Evolutionary conservation across 2,113 vertebrate genomes (phyloP), one percentile per base, ranked within the genome.

Genomic region (Forbesichthys agassizii): DNA sequence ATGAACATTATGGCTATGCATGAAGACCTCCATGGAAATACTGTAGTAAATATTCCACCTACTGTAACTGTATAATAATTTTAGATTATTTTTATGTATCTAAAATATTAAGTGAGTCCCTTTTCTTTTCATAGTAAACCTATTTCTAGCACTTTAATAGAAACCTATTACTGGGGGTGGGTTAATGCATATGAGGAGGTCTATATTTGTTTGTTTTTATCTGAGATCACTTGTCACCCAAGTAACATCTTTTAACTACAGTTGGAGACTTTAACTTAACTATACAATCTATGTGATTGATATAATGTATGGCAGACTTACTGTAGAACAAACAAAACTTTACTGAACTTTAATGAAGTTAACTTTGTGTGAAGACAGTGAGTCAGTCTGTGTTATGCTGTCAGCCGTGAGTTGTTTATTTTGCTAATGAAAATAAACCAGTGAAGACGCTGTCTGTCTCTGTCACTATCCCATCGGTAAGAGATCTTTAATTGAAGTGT

Each of bases 391-490:
- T 54, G 7, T 42, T 42, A 42, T 42, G 36, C 36, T 42, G 3
- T 11, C n/a, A 18, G 14, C 12, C 12, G 6, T 47, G 13, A 0
- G 3, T 36, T 48, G 53, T 61, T 72, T 68, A 42, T 8, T 42
- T 57, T 4, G 48, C 18, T 2, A 0, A 11, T 18, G 10, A 16
- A 61, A 48, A 64, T 48, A 27, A 46, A 60, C 13, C 57, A 61
- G 53, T 46, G 60, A 20, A 48, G 27, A 49, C 64, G 11, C 33
- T 51, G 55, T 66, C 3, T 3, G 10, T 47, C 58, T 61, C 55
- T 61, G 60, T 60, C 61, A 64, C 55, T 58, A 61, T 72, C 65
- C 69, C 53, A 73, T 58, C 64, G 49, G 51, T 67, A 48, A 76
- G 60, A 48, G 36, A 57, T 54, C n/a, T 65, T 64, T 75, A 27